phyloP scores from a whole-genome alignment of 2,797 vertebrate species.

The Liparis tanakae region DNA sequence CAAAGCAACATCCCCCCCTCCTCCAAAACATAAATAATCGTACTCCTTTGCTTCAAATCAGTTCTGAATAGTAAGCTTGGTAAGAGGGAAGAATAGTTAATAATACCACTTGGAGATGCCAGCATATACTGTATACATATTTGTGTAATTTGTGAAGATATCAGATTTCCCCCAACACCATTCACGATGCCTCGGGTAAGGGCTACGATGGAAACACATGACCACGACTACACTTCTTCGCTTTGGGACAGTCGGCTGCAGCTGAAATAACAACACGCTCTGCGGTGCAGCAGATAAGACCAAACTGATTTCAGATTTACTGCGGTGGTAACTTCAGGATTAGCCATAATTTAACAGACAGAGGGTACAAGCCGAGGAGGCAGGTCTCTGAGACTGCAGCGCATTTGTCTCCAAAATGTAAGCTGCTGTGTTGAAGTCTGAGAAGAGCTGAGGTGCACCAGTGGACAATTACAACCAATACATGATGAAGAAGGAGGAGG shows the following conservation, averaged over 20 bases:
- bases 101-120: background rate
- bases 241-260: conserved; percentile 20
- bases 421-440: conserved; percentile 35
- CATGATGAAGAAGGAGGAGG: conserved; percentile 22
- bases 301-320: conserved; percentile 38
- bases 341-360: conserved; percentile 28
- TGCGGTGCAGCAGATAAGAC: conserved; percentile 38
- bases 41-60: background rate
- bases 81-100: background rate
- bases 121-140: background rate
- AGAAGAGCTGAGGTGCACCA: conserved; percentile 1
- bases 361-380: conserved; percentile 19
- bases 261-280: conserved; percentile 40
- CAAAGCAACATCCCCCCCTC: background rate
- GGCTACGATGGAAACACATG: background rate
- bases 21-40: background rate
- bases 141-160: background rate
- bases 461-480: background rate
- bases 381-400: conserved; percentile 29
- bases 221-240: conserved; percentile 11
- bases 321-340: conserved; percentile 34
- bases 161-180: background rate
- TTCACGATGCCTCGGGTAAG: conserved; percentile 5
- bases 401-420: conserved; percentile 20
- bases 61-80: background rate